Base-by-base conservation (phyloP, 1,140 invertebrate species). In the Caerostris extrusa region DNA sequence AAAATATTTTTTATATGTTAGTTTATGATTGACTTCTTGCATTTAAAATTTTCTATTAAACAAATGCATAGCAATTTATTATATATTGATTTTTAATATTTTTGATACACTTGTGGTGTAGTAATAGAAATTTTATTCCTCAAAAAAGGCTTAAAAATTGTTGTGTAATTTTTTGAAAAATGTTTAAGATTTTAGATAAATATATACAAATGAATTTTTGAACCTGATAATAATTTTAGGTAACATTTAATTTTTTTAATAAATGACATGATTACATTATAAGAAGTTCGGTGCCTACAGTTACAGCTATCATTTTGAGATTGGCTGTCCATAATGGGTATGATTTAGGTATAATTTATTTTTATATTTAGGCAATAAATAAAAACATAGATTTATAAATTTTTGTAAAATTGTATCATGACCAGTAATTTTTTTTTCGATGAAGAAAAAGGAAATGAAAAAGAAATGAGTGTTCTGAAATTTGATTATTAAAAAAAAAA, bases 41-140 rank as follows among this genome's bases (percentile, higher is more conserved):
- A 77, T 77, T 77, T 77, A 12, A 4, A 34, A 77, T 77, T 77
- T 77, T 50, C 12, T 12, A 77, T 77, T 77, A 77, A 77, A 34
- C 5, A 12, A 4, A 4, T 77, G 19, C 7, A 19, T 69, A 34
- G 5, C 17, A 50, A 12, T 77, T 77, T 50, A 71, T 50, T 50
- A 77, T 5, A 77, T 50, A 77, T 77, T 77, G 53, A 77, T 77
- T 53, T 77, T 53, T 50, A 50, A 77, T 77, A 77, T 77, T 77
- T 77, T 77, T 77, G 71, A 77, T 77, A 77, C 71, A 50, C 71
- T 77, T 77, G 71, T 77, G 7, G 34, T 53, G 5, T 77, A 77
- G 71, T 77, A 50, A 77, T 77, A 77, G 71, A 34, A 34, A 12
- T 77, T 77, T 77, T 8, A 50, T 50, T 50, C 12, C 61, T 64